Percentiles rank a stretch among this genome's conserved stretches.
Evolutionary conservation across 1,140 invertebrate species (phyloP).

Genomic region (Mactra quadrangularis): DNA sequence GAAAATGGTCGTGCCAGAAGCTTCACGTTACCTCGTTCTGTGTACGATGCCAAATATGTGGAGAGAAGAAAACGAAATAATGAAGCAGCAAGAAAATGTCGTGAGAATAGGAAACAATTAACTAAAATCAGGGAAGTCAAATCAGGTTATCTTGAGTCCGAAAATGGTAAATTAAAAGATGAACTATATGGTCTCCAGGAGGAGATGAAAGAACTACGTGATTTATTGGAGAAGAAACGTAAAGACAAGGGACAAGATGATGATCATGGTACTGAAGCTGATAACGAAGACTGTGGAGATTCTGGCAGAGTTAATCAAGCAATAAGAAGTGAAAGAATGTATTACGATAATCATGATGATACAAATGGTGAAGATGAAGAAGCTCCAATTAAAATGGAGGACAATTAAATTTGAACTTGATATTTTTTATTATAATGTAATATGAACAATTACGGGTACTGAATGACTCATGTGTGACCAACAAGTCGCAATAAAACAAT

Average conservation of each 20-base stretch:
- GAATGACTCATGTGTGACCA: slow-evolving; percentile 1
- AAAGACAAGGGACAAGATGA: slow-evolving; percentile 11
- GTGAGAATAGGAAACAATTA: slow-evolving; percentile 81
- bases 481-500: background rate
- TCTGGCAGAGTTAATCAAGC: background rate
- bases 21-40: slow-evolving; percentile 54
- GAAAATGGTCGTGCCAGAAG: slow-evolving; percentile 27
- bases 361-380: background rate
- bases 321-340: background rate
- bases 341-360: background rate
- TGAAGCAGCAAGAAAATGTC: slow-evolving; percentile 80
- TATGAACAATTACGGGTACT: slow-evolving; percentile 4
- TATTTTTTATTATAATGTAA: background rate
- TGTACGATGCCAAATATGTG: slow-evolving; percentile 76
- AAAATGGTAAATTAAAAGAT: slow-evolving; percentile 90
- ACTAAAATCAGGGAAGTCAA: slow-evolving; percentile 83
- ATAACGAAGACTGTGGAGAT: background rate
- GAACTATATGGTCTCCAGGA: slow-evolving; percentile 94
- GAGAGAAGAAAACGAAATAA: slow-evolving; percentile 80
- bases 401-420: background rate
- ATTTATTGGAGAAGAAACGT: slow-evolving; percentile 83
- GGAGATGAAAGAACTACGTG: slow-evolving; percentile 95
- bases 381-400: background rate
- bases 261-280: background rate
- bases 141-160: slow-evolving; percentile 85